Evolutionary conservation across 2,888 invertebrate genomes (phyloP), one percentile per base, ranked within the genome.

Genomic region (Phaedon cochleariae): DNA sequence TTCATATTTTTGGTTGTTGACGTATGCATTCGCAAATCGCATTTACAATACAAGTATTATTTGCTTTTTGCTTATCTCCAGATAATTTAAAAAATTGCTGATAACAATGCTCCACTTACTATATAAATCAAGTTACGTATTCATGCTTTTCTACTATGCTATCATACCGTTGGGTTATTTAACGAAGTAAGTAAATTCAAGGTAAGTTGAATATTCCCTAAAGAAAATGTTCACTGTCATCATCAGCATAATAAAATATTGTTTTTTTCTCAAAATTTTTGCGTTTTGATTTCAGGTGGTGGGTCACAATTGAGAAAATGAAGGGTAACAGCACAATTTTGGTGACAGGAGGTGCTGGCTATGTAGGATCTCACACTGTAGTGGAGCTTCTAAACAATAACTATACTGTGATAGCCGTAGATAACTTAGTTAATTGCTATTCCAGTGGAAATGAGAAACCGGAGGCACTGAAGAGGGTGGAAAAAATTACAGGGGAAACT

Each of bases 301-400:
- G 81, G 80, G 76, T 79, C 64, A 69, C 76, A 63, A 62, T 73
- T 63, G 76, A 73, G 67, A 78, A 76, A 70, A 83, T 81, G 81
- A 78, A 79, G 64, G 78, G 77, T 51, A 77, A 74, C 84, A 82
- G 85, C 68, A 85, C 87, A 46, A 88, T 95, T 71, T 85, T 97
- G 80, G 95, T 97, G 72, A 97, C 97, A 57, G 97, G 97, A 62
- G 97, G 96, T 71, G 96, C 95, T 54, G 97, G 98, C 59, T 98
- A 95, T 85, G 94, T 98, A 64, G 98, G 97, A 65, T 95, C 95
- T 67, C 97, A 98, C 82, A 93, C 95, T 0, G 92, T 96, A 31
- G 86, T 94, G 65, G 91, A 94, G 76, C 87, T 97, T 59, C 85
- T 97, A 22, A 87, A 91, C 67, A 87, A 87, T 72, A 89, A 89